phyloP scores from a whole-genome alignment of 30 jellyfish, hydroid and myxozoan genomes.

The Aurelia coerulea region DNA sequence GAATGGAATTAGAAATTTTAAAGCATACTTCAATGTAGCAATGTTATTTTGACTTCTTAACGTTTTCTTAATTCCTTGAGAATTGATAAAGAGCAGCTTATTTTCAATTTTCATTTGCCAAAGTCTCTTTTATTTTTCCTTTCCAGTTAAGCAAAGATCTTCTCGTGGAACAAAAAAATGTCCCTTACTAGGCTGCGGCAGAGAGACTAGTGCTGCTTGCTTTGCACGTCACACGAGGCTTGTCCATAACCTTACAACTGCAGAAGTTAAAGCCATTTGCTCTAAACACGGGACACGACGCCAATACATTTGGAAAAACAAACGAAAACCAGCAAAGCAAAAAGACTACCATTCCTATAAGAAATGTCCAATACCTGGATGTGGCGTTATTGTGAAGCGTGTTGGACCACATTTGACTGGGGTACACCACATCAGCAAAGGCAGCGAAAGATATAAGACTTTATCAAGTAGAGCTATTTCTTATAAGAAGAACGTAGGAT shows the following conservation, averaged over 20 bases:
- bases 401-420: conserved; percentile 1
- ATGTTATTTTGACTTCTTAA: not conserved
- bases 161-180: not conserved
- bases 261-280: not conserved
- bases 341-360: not conserved
- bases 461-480: not conserved
- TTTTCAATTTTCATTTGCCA: not conserved
- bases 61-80: not conserved
- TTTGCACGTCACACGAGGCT: not conserved
- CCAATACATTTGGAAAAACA: not conserved
- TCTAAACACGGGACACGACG: conserved; percentile 7
- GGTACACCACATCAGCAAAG: not conserved
- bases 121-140: not conserved
- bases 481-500: not conserved
- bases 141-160: not conserved
- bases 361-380: conserved; percentile 1
- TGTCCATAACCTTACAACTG: not conserved
- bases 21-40: not conserved
- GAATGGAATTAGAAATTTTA: no score
- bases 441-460: not conserved
- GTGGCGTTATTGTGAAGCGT: conserved; percentile 4
- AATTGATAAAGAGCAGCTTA: not conserved
- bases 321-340: not conserved
- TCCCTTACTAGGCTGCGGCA: conserved; percentile 1
- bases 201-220: conserved; percentile 2